A percentile compares a stretch with the other conserved stretches of the same genome.
phyloP scores from a whole-genome alignment of 2,113 vertebrate species.

The Mustela nigripes region DNA sequence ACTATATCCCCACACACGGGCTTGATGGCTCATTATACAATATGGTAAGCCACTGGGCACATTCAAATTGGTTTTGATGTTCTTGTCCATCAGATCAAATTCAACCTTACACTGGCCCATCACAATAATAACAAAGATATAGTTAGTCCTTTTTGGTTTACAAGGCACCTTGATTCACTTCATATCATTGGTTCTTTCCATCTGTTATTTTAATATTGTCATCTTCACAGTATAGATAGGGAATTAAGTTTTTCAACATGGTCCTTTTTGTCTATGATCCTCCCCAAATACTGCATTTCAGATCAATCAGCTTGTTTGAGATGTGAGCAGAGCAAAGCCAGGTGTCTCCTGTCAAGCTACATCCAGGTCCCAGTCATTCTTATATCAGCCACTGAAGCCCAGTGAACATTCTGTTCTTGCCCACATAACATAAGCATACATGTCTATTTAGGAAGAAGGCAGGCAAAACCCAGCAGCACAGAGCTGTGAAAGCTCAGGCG shows the following conservation, averaged over 20 bases:
- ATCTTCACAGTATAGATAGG: not conserved
- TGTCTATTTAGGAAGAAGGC: not conserved
- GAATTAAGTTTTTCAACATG: not conserved
- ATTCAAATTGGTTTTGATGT: not conserved
- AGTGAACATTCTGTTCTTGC: not conserved
- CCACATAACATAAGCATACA: not conserved
- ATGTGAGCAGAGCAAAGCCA: not conserved
- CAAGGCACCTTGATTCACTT: not conserved
- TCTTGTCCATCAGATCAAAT: not conserved
- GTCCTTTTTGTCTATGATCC: not conserved
- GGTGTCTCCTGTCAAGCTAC: not conserved
- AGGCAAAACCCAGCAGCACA: not conserved
- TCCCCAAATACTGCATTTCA: not conserved
- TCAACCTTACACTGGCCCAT: not conserved
- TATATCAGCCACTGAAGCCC: not conserved
- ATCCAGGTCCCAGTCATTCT: not conserved
- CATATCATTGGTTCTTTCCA: constrained; percentile 3
- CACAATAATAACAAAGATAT: not conserved
- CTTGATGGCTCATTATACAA: not conserved
- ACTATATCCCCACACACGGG: not conserved
- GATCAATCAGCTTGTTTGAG: not conserved
- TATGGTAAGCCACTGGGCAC: not conserved
- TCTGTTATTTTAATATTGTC: not conserved
- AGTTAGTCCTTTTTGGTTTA: not conserved
- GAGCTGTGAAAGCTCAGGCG: not conserved